Evolutionary conservation across 1,140 invertebrate species (phyloP).

Genomic region (Drosophila ercepeae): DNA sequence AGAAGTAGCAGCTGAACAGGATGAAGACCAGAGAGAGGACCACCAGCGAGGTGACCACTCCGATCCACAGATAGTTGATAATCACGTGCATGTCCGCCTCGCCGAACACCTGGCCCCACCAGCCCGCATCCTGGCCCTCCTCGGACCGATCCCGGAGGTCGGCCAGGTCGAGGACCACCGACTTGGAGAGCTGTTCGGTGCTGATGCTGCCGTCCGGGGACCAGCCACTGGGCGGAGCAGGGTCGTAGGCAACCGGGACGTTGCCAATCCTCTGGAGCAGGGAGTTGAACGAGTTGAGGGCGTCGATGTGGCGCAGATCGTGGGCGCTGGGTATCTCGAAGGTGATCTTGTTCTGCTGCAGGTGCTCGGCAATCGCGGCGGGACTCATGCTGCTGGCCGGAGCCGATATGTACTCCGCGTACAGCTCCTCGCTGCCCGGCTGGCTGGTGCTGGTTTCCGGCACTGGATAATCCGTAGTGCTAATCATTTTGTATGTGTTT

Average conservation of each 20-base stretch:
- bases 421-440: slow-evolving; percentile 36
- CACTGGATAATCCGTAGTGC: slow-evolving; percentile 54
- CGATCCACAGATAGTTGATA: slow-evolving; percentile 83
- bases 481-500: slow-evolving; percentile 27
- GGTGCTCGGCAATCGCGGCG: slow-evolving; percentile 68
- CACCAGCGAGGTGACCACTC: slow-evolving; percentile 76
- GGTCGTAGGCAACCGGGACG: slow-evolving; percentile 39
- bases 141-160: slow-evolving; percentile 59
- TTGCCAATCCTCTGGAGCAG: slow-evolving; percentile 74
- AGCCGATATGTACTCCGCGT: slow-evolving; percentile 61
- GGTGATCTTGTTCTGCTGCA: slow-evolving; percentile 81
- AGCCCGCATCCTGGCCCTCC: slow-evolving; percentile 12
- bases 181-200: slow-evolving; percentile 76
- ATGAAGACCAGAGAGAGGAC: slow-evolving; percentile 77
- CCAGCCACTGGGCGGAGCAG: slow-evolving; percentile 23
- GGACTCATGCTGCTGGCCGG: slow-evolving; percentile 80
- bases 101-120: slow-evolving; percentile 59
- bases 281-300: slow-evolving; percentile 73
- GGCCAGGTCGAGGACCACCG: slow-evolving; percentile 75
- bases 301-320: slow-evolving; percentile 78
- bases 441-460: slow-evolving; percentile 58
- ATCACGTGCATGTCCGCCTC: slow-evolving; percentile 77
- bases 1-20: slow-evolving; percentile 81
- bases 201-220: slow-evolving; percentile 58
- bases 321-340: slow-evolving; percentile 78